Percentiles rank a stretch among this genome's conserved stretches.
These are phyloP conservation scores for Latheticus oryzae DNA, from an alignment of 2,888 invertebrate species.

Conservation along the genomic window DNA sequence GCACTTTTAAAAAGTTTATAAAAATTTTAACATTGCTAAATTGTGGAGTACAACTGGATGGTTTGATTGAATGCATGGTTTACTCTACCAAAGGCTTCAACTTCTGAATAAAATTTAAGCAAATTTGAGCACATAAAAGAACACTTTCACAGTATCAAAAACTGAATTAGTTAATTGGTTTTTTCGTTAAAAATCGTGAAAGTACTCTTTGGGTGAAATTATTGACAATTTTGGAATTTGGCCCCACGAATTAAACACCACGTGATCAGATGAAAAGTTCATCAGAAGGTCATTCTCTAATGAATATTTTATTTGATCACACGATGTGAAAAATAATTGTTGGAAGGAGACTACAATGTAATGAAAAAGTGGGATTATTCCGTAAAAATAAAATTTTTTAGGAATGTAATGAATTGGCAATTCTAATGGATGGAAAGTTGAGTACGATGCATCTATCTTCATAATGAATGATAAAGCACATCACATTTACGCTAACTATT, in stretches of 20 bases:
- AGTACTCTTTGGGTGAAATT: conserved; percentile 18
- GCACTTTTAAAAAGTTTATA: conserved; percentile 32
- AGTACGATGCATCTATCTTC: conserved; percentile 9
- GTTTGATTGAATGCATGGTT: conserved; percentile 35
- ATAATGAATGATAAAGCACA: conserved; percentile 23
- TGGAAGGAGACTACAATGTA: neutral
- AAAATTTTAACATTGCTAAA: conserved; percentile 22
- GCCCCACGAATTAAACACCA: conserved; percentile 27
- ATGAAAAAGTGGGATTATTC: neutral
- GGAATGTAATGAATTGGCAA: too few relatives aligned
- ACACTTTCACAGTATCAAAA: conserved; percentile 7
- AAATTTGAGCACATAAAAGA: conserved; percentile 21
- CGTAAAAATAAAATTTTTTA: neutral
- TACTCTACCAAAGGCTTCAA: conserved; percentile 9
- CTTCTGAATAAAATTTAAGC: conserved; percentile 1
- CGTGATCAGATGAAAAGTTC: too few relatives aligned
- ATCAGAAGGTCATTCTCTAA: too few relatives aligned
- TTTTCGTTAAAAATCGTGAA: conserved; percentile 1
- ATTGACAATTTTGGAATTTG: conserved; percentile 19
- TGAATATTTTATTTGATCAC: too few relatives aligned
- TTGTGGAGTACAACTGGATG: conserved; percentile 31
- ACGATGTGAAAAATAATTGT: conserved; percentile 15
- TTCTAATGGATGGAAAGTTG: conserved; percentile 25
- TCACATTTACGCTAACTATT: conserved; percentile 22
- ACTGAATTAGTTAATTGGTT: conserved; percentile 3